Conservation (phyloP, 1,140 invertebrate species). For the Diachasmimorpha longicaudata region DNA sequence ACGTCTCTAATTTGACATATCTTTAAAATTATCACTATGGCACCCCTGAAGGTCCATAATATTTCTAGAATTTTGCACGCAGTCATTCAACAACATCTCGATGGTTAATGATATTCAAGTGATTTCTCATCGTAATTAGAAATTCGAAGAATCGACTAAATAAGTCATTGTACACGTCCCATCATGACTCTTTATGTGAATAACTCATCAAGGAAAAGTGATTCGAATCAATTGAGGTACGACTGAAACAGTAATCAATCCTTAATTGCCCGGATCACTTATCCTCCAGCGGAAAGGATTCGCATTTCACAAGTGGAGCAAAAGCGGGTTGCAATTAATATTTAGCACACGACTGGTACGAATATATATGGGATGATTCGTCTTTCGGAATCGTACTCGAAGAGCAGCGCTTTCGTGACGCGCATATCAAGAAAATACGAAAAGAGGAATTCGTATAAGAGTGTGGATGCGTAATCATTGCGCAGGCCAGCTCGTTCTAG, state of each 20-base stretch:
- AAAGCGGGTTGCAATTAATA: slow-evolving; percentile 4
- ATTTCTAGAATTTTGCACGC: no score
- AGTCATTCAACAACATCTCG: no score
- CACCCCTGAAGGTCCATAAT: no score
- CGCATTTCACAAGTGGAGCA: not conserved
- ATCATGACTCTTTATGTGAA: no score
- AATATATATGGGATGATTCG: not conserved
- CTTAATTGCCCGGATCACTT: not conserved
- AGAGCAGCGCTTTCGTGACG: not conserved
- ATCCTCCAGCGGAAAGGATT: not conserved
- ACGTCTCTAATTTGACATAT: not conserved
- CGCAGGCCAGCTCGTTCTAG: not conserved
- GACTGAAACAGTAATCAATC: not conserved
- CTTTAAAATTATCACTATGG: not conserved
- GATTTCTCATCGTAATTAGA: no score
- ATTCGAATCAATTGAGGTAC: no score
- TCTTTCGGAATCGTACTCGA: slow-evolving; percentile 9
- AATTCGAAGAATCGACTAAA: no score
- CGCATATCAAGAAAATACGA: not conserved
- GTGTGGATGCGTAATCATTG: not conserved
- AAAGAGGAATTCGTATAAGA: not conserved
- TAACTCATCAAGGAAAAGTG: no score
- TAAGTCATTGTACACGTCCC: no score
- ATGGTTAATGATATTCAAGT: no score
- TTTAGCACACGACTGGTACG: slow-evolving; percentile 8